Base-by-base conservation (phyloP, 1,140 invertebrate genomes). In the Cydia amplana region DNA sequence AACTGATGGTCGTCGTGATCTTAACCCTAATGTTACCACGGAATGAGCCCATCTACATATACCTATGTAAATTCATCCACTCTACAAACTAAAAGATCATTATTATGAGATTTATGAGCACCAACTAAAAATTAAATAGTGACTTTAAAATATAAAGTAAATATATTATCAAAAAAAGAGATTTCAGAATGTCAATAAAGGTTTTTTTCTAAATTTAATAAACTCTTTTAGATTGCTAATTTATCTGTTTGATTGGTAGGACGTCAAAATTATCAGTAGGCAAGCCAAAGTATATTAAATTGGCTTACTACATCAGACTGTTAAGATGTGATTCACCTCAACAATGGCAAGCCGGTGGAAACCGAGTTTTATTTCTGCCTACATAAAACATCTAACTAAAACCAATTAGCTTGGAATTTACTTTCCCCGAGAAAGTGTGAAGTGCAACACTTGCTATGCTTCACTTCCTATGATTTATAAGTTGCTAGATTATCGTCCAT, bases 1-100 rank as follows among this genome's bases (percentile, higher is more conserved):
- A 87, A 88, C 83, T 85, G 82, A 82, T 79, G 74, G 67, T 74
- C 7, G 36, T 40, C 36, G 10, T 40, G 7, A 40, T 46, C 55
- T 77, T 78, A 79, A 81, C 9, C 3, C 25, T 67, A 32, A 12
- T 32, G 2, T 70, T n/a, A 36, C 32, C 65, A 70, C 65, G 1
- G 1, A 32, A 14, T 10, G 6, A 43, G 32, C n/a, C n/a, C 7
- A 36, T 67, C 16, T 70, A 70, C 16, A 18, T 36, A 70, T 36
- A 65, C 32, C n/a, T n/a, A n/a, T n/a, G 1, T 40, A 32, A 18
- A 43, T 40, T 28, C 9, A 16, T 28, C 28, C 14, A 70, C 55
- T 18, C 23, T 23, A 60, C 9, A 60, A 60, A 23, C 6, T 60
- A 60, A 2, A 23, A 60, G 55, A 60, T 23, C 20, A 60, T 60